Conservation (phyloP, 2,888 invertebrate genomes). For the Drosophila emarginata region DNA sequence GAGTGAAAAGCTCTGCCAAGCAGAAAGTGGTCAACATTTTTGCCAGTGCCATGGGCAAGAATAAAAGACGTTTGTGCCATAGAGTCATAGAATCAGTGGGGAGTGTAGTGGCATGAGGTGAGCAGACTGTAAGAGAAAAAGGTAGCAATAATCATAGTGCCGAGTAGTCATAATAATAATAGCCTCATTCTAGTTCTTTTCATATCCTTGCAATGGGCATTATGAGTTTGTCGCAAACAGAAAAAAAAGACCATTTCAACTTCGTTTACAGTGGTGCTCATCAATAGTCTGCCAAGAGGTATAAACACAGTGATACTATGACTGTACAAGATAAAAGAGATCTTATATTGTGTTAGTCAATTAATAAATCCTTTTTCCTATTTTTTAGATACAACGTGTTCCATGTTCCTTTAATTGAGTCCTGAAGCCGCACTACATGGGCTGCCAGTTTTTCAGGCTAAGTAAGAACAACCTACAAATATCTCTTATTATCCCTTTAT, state of each 20-base stretch:
- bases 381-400: too few relatives aligned
- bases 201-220: conserved; percentile 7
- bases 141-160: conserved; percentile 66
- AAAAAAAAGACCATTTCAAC: not conserved
- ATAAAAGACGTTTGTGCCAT: conserved; percentile 58
- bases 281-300: not conserved
- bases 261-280: conserved; percentile 16
- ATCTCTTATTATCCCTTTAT: too few relatives aligned
- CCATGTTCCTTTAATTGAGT: too few relatives aligned
- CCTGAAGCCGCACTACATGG: too few relatives aligned
- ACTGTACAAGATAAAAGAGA: too few relatives aligned
- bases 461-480: too few relatives aligned
- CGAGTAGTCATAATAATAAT: conserved; percentile 62
- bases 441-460: too few relatives aligned
- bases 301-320: too few relatives aligned
- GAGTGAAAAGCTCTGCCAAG: conserved; percentile 59
- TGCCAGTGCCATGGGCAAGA: conserved; percentile 72
- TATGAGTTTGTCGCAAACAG: conserved; percentile 4
- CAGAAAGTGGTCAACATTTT: conserved; percentile 75
- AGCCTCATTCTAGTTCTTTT: conserved; percentile 55
- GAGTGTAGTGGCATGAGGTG: conserved; percentile 41
- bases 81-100: conserved; percentile 10
- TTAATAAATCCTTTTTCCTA: too few relatives aligned
- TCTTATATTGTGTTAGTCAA: too few relatives aligned
- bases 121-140: conserved; percentile 34